A percentile compares a stretch with the other conserved stretches of the same genome.
Evolutionary conservation across 2,113 vertebrate genomes (phyloP).

Genomic region (Origma solitaria): DNA sequence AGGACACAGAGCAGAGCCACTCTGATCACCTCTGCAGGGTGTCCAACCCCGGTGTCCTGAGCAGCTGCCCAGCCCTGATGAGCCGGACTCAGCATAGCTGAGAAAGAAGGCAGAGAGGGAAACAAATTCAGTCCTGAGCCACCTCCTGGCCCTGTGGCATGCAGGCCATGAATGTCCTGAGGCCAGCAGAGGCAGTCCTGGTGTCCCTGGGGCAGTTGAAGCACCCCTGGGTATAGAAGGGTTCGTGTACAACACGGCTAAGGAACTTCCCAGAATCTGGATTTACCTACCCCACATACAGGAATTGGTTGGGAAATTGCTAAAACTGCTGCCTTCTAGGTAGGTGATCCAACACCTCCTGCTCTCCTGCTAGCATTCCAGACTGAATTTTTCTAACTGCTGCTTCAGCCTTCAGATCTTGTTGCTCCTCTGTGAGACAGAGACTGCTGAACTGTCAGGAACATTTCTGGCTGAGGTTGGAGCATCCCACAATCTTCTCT

Average conservation of each 20-base stretch:
- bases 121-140: background rate
- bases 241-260: background rate
- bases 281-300: background rate
- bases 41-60: accelerated
- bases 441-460: background rate
- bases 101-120: background rate
- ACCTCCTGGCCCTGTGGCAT: background rate
- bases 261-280: background rate
- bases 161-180: accelerated
- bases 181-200: background rate
- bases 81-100: background rate
- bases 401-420: background rate
- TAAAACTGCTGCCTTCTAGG: background rate
- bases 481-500: background rate
- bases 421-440: background rate
- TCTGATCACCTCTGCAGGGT: accelerated
- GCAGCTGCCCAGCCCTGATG: background rate
- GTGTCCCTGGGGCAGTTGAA: background rate
- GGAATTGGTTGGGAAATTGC: background rate
- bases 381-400: background rate
- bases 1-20: background rate
- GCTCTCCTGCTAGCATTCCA: background rate
- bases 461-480: background rate
- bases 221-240: background rate
- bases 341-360: background rate